Evolutionary conservation across 2,888 invertebrate species (phyloP).

Genomic region (Mycalesis mineus): DNA sequence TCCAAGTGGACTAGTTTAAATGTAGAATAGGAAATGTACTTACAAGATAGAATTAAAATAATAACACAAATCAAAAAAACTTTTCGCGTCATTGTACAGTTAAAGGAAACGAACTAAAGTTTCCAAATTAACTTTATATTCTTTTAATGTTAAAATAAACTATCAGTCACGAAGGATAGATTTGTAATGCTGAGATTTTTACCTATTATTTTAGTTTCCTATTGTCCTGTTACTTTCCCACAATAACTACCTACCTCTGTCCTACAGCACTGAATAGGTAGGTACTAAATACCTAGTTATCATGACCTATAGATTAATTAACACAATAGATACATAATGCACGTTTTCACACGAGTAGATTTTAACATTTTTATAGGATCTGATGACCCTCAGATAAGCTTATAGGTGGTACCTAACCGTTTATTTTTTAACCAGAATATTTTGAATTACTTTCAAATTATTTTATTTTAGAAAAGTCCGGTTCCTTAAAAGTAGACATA

Average conservation of each 20-base stretch:
- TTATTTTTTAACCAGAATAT: too few species aligned
- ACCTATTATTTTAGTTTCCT: constrained; percentile 3
- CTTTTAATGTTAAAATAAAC: background rate
- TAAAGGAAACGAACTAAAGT: background rate
- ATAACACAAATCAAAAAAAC: constrained; percentile 27
- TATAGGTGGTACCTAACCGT: too few species aligned
- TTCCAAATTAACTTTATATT: background rate
- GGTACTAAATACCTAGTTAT: too few species aligned
- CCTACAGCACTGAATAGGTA: too few species aligned
- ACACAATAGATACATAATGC: background rate
- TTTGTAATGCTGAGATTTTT: constrained; percentile 8
- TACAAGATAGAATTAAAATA: constrained; percentile 33
- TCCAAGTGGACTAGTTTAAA: too few species aligned
- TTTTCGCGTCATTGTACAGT: constrained; percentile 24
- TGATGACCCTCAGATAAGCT: background rate
- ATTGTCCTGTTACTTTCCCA: constrained; percentile 11
- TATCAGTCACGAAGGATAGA: constrained; percentile 6
- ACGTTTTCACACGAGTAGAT: constrained; percentile 1
- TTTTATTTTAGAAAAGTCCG: too few species aligned
- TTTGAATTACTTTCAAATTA: too few species aligned
- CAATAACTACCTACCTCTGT: background rate
- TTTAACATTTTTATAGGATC: background rate
- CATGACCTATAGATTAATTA: background rate
- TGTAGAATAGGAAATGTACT: constrained; percentile 27
- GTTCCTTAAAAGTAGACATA: too few species aligned